phyloP scores from a whole-genome alignment of 2,888 invertebrate species.

The Leptopilina drosophilae region DNA sequence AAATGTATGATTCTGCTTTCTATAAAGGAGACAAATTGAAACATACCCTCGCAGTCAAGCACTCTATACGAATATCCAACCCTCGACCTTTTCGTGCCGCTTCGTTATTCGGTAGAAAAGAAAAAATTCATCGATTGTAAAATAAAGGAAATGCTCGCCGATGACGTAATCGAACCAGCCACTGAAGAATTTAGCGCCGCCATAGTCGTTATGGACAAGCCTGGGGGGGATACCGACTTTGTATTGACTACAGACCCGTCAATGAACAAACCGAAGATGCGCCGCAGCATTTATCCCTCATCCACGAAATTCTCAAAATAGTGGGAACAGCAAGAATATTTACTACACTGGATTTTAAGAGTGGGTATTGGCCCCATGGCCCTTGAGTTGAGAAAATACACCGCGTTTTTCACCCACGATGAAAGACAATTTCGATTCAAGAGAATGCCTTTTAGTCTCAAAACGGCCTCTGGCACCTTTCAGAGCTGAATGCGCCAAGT shows the following conservation, averaged over 20 bases:
- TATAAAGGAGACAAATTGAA: background rate
- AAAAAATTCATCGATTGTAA: slow-evolving; percentile 48
- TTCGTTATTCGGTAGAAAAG: slow-evolving; percentile 53
- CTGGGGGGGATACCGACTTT: background rate
- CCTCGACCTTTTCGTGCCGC: background rate
- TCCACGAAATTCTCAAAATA: background rate
- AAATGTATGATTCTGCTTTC: background rate
- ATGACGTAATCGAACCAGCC: background rate
- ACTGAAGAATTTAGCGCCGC: background rate
- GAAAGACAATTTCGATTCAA: no score
- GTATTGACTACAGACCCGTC: background rate
- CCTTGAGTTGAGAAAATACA: no score
- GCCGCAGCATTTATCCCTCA: background rate
- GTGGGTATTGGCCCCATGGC: background rate
- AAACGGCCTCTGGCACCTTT: background rate
- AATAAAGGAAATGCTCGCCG: slow-evolving; percentile 35
- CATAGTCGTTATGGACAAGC: background rate
- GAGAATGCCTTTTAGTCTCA: background rate
- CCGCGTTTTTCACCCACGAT: no score
- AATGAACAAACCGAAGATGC: background rate
- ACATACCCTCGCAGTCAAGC: background rate
- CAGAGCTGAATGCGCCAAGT: background rate
- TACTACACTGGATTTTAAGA: background rate
- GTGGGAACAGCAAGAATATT: background rate
- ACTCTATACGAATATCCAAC: slow-evolving; percentile 27